These are phyloP conservation scores for Drosophila nigrodunni DNA, from an alignment of 1,140 invertebrate species.

Conservation along the genomic window DNA sequence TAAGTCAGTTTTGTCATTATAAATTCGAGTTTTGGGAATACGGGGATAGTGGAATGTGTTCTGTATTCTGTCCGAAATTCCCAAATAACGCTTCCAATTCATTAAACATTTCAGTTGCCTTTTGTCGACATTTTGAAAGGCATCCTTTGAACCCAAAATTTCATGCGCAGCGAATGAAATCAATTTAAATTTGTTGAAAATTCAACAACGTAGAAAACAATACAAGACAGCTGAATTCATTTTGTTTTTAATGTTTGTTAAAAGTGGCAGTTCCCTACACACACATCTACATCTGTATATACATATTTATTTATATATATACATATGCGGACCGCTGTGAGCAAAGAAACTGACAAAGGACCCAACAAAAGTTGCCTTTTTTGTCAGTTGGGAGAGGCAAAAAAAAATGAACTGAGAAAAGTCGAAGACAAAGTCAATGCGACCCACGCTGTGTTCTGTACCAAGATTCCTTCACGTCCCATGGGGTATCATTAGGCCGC, in stretches of 20 bases:
- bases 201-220: constrained; percentile 48
- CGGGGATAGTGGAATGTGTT: constrained; percentile 16
- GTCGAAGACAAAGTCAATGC: constrained; percentile 32
- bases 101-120: constrained; percentile 50
- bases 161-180: constrained; percentile 30
- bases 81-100: constrained; percentile 55
- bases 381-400: constrained; percentile 17
- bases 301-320: not conserved
- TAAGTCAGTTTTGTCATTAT: constrained; percentile 25
- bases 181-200: constrained; percentile 58
- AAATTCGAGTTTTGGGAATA: constrained; percentile 10
- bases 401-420: too few species aligned
- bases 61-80: constrained; percentile 29
- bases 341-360: constrained; percentile 54
- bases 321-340: constrained; percentile 14
- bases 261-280: constrained; percentile 32
- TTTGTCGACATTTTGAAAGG: constrained; percentile 11
- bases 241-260: constrained; percentile 49
- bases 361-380: constrained; percentile 51
- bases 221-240: constrained; percentile 46
- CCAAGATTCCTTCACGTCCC: constrained; percentile 55
- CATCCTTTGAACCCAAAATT: constrained; percentile 45
- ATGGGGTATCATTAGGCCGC: constrained; percentile 59
- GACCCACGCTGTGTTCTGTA: constrained; percentile 38
- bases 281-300: not conserved